Conservation (phyloP, 2,888 invertebrate genomes). For the Abscondita cerata region DNA sequence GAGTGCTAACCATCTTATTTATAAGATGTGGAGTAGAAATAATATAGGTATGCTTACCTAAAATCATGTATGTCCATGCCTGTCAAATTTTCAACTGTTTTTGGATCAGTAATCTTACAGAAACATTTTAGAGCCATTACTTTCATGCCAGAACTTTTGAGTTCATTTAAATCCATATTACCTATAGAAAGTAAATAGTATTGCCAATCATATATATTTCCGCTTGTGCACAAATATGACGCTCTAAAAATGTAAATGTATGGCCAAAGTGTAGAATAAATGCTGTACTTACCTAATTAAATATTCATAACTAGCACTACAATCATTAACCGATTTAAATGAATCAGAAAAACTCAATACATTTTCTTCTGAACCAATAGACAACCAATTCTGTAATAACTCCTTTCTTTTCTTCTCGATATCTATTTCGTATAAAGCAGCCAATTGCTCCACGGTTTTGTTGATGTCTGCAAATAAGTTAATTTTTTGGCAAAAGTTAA, state of each 20-base stretch:
- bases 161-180: slow-evolving; percentile 23
- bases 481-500: too few relatives aligned
- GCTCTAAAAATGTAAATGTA: too few relatives aligned
- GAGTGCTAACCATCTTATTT: too few relatives aligned
- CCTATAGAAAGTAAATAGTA: slow-evolving; percentile 31
- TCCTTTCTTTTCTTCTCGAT: slow-evolving; percentile 53
- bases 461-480: too few relatives aligned
- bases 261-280: too few relatives aligned
- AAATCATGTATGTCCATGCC: slow-evolving; percentile 45
- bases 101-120: slow-evolving; percentile 45
- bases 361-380: slow-evolving; percentile 18
- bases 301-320: slow-evolving; percentile 34
- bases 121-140: slow-evolving; percentile 51
- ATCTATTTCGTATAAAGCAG: slow-evolving; percentile 56
- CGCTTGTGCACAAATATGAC: slow-evolving; percentile 41
- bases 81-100: slow-evolving; percentile 42
- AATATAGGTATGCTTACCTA: slow-evolving; percentile 48
- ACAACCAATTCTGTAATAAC: slow-evolving; percentile 57
- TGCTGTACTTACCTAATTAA: slow-evolving; percentile 46
- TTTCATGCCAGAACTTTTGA: slow-evolving; percentile 38
- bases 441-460: slow-evolving; percentile 58
- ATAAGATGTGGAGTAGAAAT: too few relatives aligned
- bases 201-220: slow-evolving; percentile 38
- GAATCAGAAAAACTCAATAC: background rate
- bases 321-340: background rate